Percentiles rank a stretch among this genome's conserved stretches.
These are phyloP conservation scores for Colletes latitarsis DNA, from an alignment of 1,140 invertebrate genomes.

Conservation along the genomic window DNA sequence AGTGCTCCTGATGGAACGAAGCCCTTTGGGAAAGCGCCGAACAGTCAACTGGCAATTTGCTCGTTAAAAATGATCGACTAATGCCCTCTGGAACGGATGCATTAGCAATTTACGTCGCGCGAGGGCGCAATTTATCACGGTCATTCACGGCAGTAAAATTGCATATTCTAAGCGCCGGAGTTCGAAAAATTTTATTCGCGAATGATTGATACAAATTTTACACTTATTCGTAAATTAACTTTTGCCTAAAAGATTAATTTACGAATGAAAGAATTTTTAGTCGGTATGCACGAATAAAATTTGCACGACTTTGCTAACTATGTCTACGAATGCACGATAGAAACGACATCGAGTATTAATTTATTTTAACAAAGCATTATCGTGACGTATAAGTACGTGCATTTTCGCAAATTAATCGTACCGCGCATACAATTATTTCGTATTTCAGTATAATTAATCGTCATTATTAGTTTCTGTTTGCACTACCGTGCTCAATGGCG, in stretches of 20 bases:
- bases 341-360: background rate
- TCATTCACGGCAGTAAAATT: background rate
- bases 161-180: no score
- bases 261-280: no score
- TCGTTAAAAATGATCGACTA: constrained; percentile 85
- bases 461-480: background rate
- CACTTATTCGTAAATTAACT: no score
- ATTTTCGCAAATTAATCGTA: no score
- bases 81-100: background rate
- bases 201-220: no score
- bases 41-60: constrained; percentile 87
- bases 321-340: background rate
- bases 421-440: constrained; percentile 8
- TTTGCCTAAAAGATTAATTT: background rate
- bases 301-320: no score
- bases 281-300: background rate
- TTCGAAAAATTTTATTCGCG: no score
- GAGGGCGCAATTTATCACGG: background rate
- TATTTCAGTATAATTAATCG: background rate
- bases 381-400: background rate
- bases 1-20: constrained; percentile 86
- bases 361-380: constrained; percentile 5
- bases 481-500: background rate
- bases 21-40: constrained; percentile 88
- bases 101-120: background rate